Evolutionary conservation across 1,140 invertebrate genomes (phyloP).

Genomic region (Brachionus manjavacas): DNA sequence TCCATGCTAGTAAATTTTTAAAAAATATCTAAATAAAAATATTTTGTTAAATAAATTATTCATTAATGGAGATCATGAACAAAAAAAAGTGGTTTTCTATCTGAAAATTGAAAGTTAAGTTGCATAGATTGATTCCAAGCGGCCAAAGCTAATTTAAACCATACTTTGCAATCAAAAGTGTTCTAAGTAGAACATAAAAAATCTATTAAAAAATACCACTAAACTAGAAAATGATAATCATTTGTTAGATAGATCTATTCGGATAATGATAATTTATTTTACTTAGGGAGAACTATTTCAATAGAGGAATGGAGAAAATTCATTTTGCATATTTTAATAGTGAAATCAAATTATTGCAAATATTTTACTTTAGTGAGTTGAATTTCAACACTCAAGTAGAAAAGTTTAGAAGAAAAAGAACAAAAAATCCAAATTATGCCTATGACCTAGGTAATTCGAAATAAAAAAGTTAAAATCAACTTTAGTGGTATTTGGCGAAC

Average conservation of each 20-base stretch:
- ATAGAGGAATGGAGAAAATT: not conserved
- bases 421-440: conserved; percentile 2
- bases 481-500: not conserved
- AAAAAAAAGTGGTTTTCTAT: not conserved
- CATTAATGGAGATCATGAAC: not conserved
- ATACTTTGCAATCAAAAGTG: not conserved
- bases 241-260: not conserved
- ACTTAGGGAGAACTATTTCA: not conserved
- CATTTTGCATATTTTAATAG: conserved; percentile 7
- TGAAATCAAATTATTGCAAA: conserved; percentile 17
- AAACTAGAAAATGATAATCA: not conserved
- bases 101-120: not conserved
- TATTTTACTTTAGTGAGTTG: not conserved
- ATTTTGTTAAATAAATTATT: not conserved
- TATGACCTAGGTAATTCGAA: conserved; percentile 29
- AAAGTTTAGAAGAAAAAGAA: not conserved
- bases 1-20: not conserved
- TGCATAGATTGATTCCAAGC: not conserved
- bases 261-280: conserved; percentile 1
- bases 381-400: conserved; percentile 11
- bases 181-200: conserved; percentile 23
- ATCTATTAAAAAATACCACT: conserved; percentile 24
- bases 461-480: not conserved
- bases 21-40: not conserved
- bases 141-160: not conserved